Percentiles rank a stretch among this genome's conserved stretches.
Conservation (phyloP, 2,113 vertebrate genomes). For the Tachuris rubrigastra region DNA sequence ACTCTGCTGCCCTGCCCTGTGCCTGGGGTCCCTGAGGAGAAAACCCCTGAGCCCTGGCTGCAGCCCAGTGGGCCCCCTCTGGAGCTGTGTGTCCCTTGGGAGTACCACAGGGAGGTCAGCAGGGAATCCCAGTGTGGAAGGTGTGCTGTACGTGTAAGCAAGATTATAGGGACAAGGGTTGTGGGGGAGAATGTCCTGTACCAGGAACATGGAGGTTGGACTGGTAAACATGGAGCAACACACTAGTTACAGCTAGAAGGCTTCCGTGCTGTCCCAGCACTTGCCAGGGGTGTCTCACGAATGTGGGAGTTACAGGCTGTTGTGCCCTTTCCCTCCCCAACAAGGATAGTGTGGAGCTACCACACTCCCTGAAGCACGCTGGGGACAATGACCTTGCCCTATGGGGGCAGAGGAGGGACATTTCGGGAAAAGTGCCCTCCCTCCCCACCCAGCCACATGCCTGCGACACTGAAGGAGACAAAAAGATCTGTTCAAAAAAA, state of each 20-base stretch:
- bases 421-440: not conserved
- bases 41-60: not conserved
- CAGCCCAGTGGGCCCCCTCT: not conserved
- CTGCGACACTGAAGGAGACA: rapidly evolving
- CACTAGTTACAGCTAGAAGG: not conserved
- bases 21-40: not conserved
- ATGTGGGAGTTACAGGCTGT: not conserved
- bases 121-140: not conserved
- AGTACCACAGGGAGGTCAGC: rapidly evolving
- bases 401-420: too few species aligned
- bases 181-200: not conserved
- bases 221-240: not conserved
- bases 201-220: not conserved
- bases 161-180: not conserved
- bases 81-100: not conserved
- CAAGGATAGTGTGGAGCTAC: not conserved
- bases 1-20: not conserved
- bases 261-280: not conserved
- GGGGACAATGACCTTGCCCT: not conserved
- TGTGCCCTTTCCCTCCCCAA: not conserved
- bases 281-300: not conserved
- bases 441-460: too few species aligned
- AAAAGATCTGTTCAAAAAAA: not conserved
- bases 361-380: not conserved
- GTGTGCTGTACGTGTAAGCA: not conserved